Conservation (phyloP, 2,113 vertebrate species). For the Anhinga anhinga region DNA sequence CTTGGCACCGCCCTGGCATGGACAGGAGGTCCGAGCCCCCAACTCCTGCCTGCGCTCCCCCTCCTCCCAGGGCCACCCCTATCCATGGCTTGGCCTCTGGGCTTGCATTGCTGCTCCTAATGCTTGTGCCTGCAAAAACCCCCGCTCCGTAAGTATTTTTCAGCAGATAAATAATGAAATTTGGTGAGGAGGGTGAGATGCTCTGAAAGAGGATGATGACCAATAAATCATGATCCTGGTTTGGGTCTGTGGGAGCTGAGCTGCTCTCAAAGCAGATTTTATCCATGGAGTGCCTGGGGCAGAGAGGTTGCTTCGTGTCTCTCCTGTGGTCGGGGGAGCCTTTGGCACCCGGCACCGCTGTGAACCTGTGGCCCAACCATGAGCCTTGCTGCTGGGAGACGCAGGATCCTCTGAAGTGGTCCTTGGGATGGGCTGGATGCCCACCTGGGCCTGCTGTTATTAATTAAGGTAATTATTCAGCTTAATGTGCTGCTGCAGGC, state of each 20-base stretch:
- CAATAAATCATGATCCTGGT: neutral
- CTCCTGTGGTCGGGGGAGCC: neutral
- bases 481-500: neutral
- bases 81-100: too few relatives aligned
- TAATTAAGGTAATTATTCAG: constrained; percentile 32
- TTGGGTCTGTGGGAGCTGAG: neutral
- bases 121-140: neutral
- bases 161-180: constrained; percentile 60
- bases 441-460: neutral
- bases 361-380: fast-evolving
- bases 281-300: neutral
- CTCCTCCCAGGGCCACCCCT: fast-evolving
- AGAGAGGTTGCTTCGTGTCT: neutral
- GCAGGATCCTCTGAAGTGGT: neutral
- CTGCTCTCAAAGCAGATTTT: neutral
- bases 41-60: fast-evolving
- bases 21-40: neutral
- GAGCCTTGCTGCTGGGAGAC: neutral
- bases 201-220: neutral
- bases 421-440: neutral
- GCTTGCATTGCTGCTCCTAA: neutral
- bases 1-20: fast-evolving
- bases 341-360: fast-evolving
- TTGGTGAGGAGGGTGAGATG: constrained; percentile 34
- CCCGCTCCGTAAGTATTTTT: constrained; percentile 10